These are phyloP conservation scores for Sthenelais limicola DNA, from an alignment of 2,888 invertebrate genomes.

Conservation along the genomic window DNA sequence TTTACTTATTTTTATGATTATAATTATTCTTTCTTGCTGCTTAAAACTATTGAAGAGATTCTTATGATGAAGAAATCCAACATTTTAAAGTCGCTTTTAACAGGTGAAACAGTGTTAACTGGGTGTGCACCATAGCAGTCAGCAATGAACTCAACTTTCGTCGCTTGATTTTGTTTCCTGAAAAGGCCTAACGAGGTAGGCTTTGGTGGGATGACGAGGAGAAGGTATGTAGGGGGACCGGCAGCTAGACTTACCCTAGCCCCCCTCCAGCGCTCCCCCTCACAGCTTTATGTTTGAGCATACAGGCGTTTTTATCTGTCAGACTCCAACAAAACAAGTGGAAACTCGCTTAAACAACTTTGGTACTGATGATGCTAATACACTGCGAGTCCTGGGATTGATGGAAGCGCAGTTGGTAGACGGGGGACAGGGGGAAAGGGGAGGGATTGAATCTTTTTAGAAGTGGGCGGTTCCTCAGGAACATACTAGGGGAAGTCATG, in stretches of 20 bases:
- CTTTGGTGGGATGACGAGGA: conserved; percentile 12
- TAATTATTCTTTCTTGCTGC: too few relatives aligned
- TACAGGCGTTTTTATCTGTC: conserved; percentile 31
- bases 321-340: background rate
- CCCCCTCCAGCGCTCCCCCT: conserved; percentile 17
- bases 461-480: background rate
- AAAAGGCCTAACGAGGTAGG: conserved; percentile 28
- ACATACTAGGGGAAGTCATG: background rate
- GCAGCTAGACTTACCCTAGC: conserved; percentile 26
- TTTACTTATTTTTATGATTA: too few relatives aligned
- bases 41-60: too few relatives aligned
- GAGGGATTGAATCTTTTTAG: background rate
- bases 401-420: background rate
- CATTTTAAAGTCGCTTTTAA: too few relatives aligned
- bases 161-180: conserved; percentile 3
- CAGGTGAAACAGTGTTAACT: too few relatives aligned
- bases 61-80: too few relatives aligned
- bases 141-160: conserved; percentile 34
- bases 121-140: too few relatives aligned
- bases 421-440: background rate
- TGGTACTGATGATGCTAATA: conserved; percentile 24
- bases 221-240: background rate
- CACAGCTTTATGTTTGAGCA: conserved; percentile 25
- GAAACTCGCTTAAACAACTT: conserved; percentile 29
- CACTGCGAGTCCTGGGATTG: conserved; percentile 6